Conservation (phyloP, 2,888 invertebrate species). For the Lithosia quadra region DNA sequence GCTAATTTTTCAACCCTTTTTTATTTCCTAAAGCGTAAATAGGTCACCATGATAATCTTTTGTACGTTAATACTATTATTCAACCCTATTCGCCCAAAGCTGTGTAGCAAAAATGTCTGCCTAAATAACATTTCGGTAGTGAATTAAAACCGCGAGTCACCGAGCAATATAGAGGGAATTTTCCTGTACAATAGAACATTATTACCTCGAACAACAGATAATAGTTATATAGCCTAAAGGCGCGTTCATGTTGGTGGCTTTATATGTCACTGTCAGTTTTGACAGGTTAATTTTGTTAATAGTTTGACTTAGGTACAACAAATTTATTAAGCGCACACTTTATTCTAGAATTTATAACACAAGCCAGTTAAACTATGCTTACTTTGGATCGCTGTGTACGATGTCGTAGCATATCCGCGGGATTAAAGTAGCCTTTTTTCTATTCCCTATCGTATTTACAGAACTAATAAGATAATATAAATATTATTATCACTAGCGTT, state of each 20-base stretch:
- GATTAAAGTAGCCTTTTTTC: too few relatives aligned
- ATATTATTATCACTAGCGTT: too few relatives aligned
- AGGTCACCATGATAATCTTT: conserved; percentile 11
- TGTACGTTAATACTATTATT: conserved; percentile 28
- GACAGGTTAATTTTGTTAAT: not conserved
- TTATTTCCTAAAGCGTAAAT: conserved; percentile 5
- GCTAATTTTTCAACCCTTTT: not conserved
- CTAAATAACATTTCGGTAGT: conserved; percentile 34
- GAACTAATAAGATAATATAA: too few relatives aligned
- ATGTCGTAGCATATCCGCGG: too few relatives aligned
- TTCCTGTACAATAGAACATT: conserved; percentile 60
- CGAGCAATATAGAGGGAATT: conserved; percentile 39
- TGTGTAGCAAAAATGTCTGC: conserved; percentile 21
- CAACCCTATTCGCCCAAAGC: conserved; percentile 20
- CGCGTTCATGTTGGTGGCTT: conserved; percentile 8
- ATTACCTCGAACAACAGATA: conserved; percentile 57
- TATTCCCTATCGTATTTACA: too few relatives aligned
- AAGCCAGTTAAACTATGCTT: too few relatives aligned
- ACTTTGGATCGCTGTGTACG: too few relatives aligned
- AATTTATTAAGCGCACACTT: too few relatives aligned
- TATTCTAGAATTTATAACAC: too few relatives aligned
- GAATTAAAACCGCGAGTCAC: conserved; percentile 49
- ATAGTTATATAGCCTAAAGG: conserved; percentile 54
- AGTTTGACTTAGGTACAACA: too few relatives aligned
- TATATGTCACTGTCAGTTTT: conserved; percentile 4